A percentile compares a stretch with the other conserved stretches of the same genome.
These are phyloP conservation scores for Chromis chromis DNA, from an alignment of 2,797 vertebrate species.

Conservation along the genomic window DNA sequence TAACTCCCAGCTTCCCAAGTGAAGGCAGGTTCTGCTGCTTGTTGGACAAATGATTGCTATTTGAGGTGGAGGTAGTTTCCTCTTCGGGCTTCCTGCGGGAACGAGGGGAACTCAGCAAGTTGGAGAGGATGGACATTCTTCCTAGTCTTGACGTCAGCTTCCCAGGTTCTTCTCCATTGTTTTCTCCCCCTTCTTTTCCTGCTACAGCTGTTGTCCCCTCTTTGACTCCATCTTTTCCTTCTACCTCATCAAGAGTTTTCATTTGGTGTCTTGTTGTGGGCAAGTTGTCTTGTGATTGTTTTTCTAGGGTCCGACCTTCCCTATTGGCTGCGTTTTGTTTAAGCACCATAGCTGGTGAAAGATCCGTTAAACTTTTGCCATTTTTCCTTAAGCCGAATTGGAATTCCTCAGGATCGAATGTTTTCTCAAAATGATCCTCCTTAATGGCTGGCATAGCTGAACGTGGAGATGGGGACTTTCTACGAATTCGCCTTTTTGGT, in stretches of 20 bases:
- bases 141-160: conserved; percentile 88
- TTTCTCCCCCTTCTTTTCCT: conserved; percentile 50
- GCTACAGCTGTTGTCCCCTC: conserved; percentile 57
- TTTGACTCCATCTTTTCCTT: conserved; percentile 72
- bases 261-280: conserved; percentile 51
- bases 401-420: conserved; percentile 90
- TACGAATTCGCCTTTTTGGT: conserved; percentile 87
- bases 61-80: conserved; percentile 49
- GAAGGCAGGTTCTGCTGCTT: conserved; percentile 33
- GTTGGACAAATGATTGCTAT: conserved; percentile 30
- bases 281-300: conserved; percentile 60
- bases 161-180: conserved; percentile 75
- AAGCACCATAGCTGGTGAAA: conserved; percentile 87
- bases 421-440: conserved; percentile 93
- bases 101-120: conserved; percentile 81
- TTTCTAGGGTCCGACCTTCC: conserved; percentile 80
- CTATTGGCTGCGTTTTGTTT: conserved; percentile 87
- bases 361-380: conserved; percentile 70
- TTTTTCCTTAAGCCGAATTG: conserved; percentile 90
- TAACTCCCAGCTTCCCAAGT: conserved; percentile 37
- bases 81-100: conserved; percentile 60
- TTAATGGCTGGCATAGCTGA: conserved; percentile 93
- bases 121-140: conserved; percentile 92
- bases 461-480: conserved; percentile 84
- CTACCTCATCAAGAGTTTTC: conserved; percentile 63